Base-by-base conservation (phyloP, 2,113 vertebrate species). In the Dromaius novaehollandiae region DNA sequence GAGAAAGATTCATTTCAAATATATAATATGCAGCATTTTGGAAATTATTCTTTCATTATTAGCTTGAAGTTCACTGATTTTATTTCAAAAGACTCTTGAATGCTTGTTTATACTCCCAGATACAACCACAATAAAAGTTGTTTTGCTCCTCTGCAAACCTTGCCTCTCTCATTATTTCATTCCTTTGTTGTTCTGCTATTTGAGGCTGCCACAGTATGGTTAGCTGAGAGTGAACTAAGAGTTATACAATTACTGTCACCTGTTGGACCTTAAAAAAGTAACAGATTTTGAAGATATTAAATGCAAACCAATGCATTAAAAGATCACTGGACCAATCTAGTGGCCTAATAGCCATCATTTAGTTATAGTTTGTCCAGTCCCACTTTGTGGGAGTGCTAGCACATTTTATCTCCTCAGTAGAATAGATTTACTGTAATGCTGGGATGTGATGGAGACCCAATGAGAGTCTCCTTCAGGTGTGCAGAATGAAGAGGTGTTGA, bases 361-460 rank as follows among this genome's bases (percentile, higher is more conserved):
- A 65, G 13, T 16, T 42, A 19, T 15, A 42, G 4, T 55, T 93
- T 8, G 16, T 40, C 15, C 36, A 46, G 51, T 86, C 14, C 75
- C 51, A 36, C 13, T 79, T 68, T 25, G 46, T n/a, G 32, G 48
- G 6, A 80, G 34, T 46, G 28, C 26, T 40, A 40, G 20, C 20
- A 50, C 9, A 80, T 17, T 13, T 21, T 13, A 56, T 9, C 34
- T 38, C 16, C 38, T 55, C 26, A 5, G 24, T 58, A 73, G 88
- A 90, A 69, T 13, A 68, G 8, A 16, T 22, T 68, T 58, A 88
- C 16, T 6, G 5, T 42, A 68, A 46, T 25, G 34, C 7, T 42
- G 8, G n/a, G 21, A 8, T 48, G 4, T 25, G 18, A n/a, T 2
- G 2, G 63, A 83, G 13, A 50, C 1, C 1, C 3, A 9, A 14